Conservation (phyloP, 2,797 vertebrate genomes). For the Pangasius macronema region DNA sequence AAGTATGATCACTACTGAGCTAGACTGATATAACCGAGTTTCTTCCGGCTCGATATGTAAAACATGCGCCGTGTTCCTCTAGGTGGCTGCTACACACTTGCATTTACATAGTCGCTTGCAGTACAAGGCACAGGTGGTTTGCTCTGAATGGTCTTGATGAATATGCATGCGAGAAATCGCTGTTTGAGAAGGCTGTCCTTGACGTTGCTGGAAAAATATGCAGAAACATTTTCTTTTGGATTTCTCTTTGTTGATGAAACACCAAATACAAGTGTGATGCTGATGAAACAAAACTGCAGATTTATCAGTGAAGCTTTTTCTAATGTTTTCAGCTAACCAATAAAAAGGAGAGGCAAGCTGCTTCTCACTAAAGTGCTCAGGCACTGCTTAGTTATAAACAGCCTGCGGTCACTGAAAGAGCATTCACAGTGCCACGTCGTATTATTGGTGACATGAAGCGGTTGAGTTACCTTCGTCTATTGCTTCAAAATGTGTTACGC, state of each 20-base stretch:
- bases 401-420: neutral
- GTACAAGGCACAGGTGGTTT: neutral
- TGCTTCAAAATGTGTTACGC: neutral
- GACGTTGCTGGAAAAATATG: too few species aligned
- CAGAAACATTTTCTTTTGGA: neutral
- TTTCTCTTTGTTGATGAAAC: neutral
- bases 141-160: neutral
- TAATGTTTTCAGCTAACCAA: neutral
- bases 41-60: neutral
- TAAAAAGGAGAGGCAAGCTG: neutral
- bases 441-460: neutral
- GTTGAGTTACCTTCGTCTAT: too few species aligned
- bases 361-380: neutral
- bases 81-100: too few species aligned
- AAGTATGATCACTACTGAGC: neutral
- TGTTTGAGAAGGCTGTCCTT: neutral
- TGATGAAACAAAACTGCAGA: neutral
- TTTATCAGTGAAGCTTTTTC: neutral
- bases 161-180: neutral
- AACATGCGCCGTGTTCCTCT: too few species aligned
- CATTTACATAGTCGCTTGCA: neutral
- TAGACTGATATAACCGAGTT: neutral
- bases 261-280: neutral
- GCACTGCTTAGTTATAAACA: slow-evolving; percentile 3
- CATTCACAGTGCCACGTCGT: neutral